Evolutionary conservation across 2,113 vertebrate genomes (phyloP).

Genomic region (Macrotis lagotis): DNA sequence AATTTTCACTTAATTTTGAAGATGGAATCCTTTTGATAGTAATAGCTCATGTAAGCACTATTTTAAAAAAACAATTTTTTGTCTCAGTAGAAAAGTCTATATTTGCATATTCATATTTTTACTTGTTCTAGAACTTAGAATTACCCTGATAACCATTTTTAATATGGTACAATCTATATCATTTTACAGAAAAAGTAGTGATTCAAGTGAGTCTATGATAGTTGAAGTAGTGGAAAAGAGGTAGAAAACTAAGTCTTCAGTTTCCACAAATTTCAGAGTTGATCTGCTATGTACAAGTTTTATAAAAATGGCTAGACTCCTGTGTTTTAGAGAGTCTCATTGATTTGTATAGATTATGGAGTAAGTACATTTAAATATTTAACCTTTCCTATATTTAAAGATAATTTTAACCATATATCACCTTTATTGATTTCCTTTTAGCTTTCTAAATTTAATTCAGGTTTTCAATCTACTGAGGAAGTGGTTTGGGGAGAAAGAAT

Average conservation of each 20-base stretch:
- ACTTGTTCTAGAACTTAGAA: background rate
- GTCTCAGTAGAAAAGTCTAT: background rate
- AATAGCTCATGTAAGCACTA: background rate
- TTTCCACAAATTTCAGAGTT: conserved; percentile 11
- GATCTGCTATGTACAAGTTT: conserved; percentile 38
- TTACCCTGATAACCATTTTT: conserved; percentile 9
- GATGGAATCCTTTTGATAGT: background rate
- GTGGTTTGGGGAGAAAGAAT: background rate
- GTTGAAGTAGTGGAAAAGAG: conserved; percentile 61
- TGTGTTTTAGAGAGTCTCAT: background rate
- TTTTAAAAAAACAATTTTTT: background rate
- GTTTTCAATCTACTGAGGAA: conserved; percentile 11
- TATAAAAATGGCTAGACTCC: conserved; percentile 44
- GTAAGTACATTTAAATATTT: conserved; percentile 5
- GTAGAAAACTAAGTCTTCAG: conserved; percentile 41
- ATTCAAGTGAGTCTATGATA: conserved; percentile 47
- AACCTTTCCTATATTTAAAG: conserved; percentile 44
- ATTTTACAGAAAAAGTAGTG: conserved; percentile 63
- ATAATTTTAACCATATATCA: background rate
- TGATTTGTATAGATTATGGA: conserved; percentile 14
- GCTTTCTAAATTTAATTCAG: conserved; percentile 39
- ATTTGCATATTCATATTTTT: background rate
- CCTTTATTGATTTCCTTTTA: conserved; percentile 24
- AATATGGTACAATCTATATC: conserved; percentile 17
- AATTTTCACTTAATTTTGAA: too few relatives aligned